A percentile compares a stretch with the other conserved stretches of the same genome.
These are phyloP conservation scores for Sebastes taczanowskii DNA, from an alignment of 2,797 vertebrate genomes.

Conservation along the genomic window DNA sequence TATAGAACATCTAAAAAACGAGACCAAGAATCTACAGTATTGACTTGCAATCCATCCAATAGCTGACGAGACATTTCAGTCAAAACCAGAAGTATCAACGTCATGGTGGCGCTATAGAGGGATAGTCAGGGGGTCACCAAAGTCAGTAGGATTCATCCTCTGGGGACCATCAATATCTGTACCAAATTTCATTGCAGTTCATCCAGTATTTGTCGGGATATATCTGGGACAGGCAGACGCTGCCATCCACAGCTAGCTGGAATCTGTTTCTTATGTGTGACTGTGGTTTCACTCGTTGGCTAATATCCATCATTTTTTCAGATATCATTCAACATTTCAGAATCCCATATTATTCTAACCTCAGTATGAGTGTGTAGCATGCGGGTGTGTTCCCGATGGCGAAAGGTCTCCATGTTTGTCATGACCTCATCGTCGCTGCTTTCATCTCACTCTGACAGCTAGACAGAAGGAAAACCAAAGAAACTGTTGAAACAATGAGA, in stretches of 20 bases:
- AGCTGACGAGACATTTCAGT: background rate
- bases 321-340: background rate
- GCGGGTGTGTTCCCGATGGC: constrained; percentile 28
- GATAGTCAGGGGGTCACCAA: background rate
- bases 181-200: background rate
- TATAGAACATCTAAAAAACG: background rate
- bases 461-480: constrained; percentile 49
- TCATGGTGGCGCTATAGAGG: background rate
- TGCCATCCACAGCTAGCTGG: background rate
- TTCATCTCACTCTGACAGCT: constrained; percentile 55
- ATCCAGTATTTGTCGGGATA: background rate
- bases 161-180: background rate
- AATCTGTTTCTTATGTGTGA: constrained; percentile 1
- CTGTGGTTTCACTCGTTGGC: background rate
- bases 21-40: background rate
- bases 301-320: background rate
- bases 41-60: background rate
- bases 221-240: background rate
- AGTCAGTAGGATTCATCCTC: background rate
- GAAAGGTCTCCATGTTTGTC: constrained; percentile 40
- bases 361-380: background rate
- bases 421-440: constrained; percentile 51
- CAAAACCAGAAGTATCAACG: background rate
- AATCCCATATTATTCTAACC: background rate
- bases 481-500: constrained; percentile 58